Percentiles rank a stretch among this genome's conserved stretches.
Evolutionary conservation across 2,888 invertebrate species (phyloP).

Genomic region (Hypolimnas misippus): DNA sequence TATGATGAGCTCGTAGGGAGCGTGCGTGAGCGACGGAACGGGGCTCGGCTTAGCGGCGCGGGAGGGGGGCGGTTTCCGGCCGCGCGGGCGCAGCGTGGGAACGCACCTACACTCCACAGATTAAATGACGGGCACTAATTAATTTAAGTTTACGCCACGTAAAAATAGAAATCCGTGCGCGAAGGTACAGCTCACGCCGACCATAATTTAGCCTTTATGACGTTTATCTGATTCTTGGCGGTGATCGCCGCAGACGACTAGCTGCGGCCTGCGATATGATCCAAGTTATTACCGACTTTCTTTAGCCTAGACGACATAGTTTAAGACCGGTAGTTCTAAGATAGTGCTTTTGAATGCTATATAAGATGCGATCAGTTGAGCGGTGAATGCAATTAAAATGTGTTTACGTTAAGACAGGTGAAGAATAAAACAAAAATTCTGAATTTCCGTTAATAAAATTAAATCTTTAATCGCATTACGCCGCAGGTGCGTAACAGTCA

Average conservation of each 20-base stretch:
- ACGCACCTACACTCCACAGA: slow-evolving; percentile 77
- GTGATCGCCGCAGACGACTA: slow-evolving; percentile 15
- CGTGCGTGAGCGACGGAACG: slow-evolving; percentile 75
- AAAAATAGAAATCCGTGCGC: slow-evolving; percentile 65
- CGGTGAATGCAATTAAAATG: slow-evolving; percentile 1
- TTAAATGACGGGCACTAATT: slow-evolving; percentile 80
- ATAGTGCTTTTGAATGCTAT: slow-evolving; percentile 1
- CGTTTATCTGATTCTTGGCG: slow-evolving; percentile 14
- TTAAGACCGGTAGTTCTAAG: slow-evolving; percentile 25
- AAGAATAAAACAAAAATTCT: not conserved
- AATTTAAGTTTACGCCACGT: slow-evolving; percentile 71
- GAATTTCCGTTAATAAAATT: not conserved
- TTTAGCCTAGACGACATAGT: slow-evolving; percentile 13
- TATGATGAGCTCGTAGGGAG: slow-evolving; percentile 54
- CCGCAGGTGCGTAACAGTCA: slow-evolving; percentile 19
- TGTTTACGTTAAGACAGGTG: slow-evolving; percentile 4
- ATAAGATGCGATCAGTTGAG: slow-evolving; percentile 19
- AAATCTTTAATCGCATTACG: slow-evolving; percentile 1
- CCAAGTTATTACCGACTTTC: slow-evolving; percentile 24
- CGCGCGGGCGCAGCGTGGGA: slow-evolving; percentile 80
- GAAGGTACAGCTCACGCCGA: slow-evolving; percentile 27
- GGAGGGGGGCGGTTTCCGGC: slow-evolving; percentile 70
- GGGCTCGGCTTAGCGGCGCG: slow-evolving; percentile 70
- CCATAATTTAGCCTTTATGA: not conserved
- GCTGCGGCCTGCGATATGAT: slow-evolving; percentile 17